Percentiles rank a stretch among this genome's conserved stretches.
Conservation (phyloP, 1,140 invertebrate genomes). For the Caenorhabditis tropicalis region DNA sequence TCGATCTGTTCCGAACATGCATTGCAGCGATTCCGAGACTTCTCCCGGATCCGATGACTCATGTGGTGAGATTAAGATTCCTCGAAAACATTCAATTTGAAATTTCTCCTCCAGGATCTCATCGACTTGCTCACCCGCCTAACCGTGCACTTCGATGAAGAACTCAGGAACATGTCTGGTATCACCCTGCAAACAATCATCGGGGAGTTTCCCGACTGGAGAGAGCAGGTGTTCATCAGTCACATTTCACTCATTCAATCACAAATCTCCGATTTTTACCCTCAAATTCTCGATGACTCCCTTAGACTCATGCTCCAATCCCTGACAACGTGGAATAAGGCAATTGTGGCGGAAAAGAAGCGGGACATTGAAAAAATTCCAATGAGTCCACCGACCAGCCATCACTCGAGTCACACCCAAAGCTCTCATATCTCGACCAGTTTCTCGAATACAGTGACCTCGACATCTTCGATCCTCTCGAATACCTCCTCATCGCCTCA, state of each 20-base stretch:
- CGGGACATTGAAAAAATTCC: conserved; percentile 53
- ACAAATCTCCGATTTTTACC: conserved; percentile 83
- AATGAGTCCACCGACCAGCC: background rate
- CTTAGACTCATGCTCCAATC: conserved; percentile 89
- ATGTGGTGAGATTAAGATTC: conserved; percentile 68
- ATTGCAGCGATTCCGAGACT: conserved; percentile 95
- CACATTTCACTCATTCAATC: conserved; percentile 66
- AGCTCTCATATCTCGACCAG: conserved; percentile 45
- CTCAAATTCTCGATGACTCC: conserved; percentile 86
- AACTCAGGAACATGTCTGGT: conserved; percentile 81
- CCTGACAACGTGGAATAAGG: conserved; percentile 89
- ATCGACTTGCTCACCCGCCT: conserved; percentile 89
- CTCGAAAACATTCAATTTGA: conserved; percentile 76
- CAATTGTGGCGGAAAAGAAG: conserved; percentile 74
- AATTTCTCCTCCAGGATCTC: conserved; percentile 73
- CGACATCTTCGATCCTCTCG: background rate
- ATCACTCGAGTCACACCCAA: background rate
- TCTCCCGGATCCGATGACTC: conserved; percentile 94
- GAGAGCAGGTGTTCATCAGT: conserved; percentile 88
- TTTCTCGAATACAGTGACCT: conserved; percentile 9
- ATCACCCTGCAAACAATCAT: conserved; percentile 94
- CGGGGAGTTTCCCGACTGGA: conserved; percentile 93
- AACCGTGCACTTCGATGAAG: conserved; percentile 82
- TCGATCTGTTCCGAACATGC: conserved; percentile 96
- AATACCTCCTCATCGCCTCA: background rate